Base-by-base conservation (phyloP, 2,797 vertebrate genomes). In the Sebastes trivittatus region DNA sequence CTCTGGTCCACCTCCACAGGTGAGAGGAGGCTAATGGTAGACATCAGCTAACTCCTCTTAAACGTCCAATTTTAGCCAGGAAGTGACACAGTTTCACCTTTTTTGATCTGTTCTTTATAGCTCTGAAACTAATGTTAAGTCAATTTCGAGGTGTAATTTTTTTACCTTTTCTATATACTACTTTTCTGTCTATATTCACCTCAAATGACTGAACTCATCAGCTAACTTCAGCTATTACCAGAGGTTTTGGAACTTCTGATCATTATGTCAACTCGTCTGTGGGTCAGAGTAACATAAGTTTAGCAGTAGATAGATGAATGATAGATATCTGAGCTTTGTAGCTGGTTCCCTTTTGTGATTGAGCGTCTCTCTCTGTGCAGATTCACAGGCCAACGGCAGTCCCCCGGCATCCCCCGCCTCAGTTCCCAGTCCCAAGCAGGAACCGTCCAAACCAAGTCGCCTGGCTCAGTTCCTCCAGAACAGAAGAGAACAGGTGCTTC, bases 1-100 rank as follows among this genome's bases (percentile, higher is more conserved):
- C 94, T 99, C 27, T 99, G 98, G 98, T 97, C 98, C 0, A 95
- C 95, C 0, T 86, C 93, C 79, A 95, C 97, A 89, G 97, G 98
- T 99, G 52, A 90, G 90, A 16, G 18, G 11, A 6, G 1, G n/a
- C 4, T 8, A n/a, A 20, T 20, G 38, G 23, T 25, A 67, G 3
- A 5, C 3, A 5, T 22, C 11, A 7, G 25, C 11, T 23, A 16
- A 23, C 10, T 62, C 6, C n/a, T 11, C 14, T 72, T 6, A 3
- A 20, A 71, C 6, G 4, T 55, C 42, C 9, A 54, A 23, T 36
- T 23, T 62, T 29, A 61, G n/a, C 14, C n/a, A 32, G n/a, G 27
- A 46, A 27, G 5, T 32, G 14, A 23, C 0, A 10, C 42, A 18
- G 55, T n/a, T 27, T 5, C 7, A 23, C 3, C 6, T 46, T 3